Conservation (phyloP, 1,140 invertebrate genomes). For the Polyergus mexicanus region DNA sequence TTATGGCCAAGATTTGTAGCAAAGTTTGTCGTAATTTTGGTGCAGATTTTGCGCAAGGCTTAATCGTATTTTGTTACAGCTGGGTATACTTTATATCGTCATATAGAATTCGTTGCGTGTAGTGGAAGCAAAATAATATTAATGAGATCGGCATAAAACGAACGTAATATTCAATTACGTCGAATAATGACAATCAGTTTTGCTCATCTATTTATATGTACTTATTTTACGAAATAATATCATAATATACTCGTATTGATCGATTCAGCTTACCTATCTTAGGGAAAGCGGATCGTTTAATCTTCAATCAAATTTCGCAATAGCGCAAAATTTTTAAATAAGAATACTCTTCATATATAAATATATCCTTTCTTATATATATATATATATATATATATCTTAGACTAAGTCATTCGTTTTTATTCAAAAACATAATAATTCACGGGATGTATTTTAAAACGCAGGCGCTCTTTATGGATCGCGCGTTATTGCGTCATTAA, state of each 20-base stretch:
- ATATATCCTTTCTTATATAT: constrained; percentile 59
- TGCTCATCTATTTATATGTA: constrained; percentile 58
- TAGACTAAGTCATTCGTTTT: constrained; percentile 56
- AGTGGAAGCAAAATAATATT: constrained; percentile 46
- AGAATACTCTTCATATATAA: constrained; percentile 47
- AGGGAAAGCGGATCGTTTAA: constrained; percentile 31
- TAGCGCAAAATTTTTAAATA: constrained; percentile 53
- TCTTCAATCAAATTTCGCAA: constrained; percentile 60
- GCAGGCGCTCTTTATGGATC: background rate
- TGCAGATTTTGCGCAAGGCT: constrained; percentile 22
- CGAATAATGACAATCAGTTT: constrained; percentile 63
- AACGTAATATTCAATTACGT: constrained; percentile 56
- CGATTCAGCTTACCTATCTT: constrained; percentile 54
- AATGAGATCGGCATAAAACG: constrained; percentile 48
- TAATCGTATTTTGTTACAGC: background rate
- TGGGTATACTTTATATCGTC: constrained; percentile 25
- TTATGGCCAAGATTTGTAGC: background rate
- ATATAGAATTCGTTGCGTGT: constrained; percentile 44
- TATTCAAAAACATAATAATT: constrained; percentile 45
- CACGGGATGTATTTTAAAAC: constrained; percentile 45
- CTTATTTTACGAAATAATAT: constrained; percentile 59
- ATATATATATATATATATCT: constrained; percentile 49
- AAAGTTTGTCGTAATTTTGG: background rate
- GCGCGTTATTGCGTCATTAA: constrained; percentile 28
- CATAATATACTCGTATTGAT: constrained; percentile 52